A percentile compares a stretch with the other conserved stretches of the same genome.
These are phyloP conservation scores for Pristionchus fissidentatus DNA, from an alignment of 2,888 invertebrate genomes.

Conservation along the genomic window DNA sequence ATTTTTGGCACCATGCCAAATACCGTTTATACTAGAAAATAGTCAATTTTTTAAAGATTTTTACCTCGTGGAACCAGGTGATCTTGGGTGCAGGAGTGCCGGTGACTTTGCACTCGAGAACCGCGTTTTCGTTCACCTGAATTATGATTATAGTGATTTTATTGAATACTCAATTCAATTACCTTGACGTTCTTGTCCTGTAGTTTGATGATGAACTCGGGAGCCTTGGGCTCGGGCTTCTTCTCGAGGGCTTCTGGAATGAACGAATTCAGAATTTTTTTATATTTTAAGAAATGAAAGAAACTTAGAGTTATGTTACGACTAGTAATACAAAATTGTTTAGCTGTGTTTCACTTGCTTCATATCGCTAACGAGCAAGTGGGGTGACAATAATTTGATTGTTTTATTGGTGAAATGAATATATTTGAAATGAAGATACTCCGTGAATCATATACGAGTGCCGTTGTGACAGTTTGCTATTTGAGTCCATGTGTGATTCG, in stretches of 20 bases:
- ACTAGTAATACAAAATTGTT: neutral
- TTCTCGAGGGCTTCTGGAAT: conserved; percentile 67
- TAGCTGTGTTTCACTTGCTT: neutral
- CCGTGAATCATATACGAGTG: neutral
- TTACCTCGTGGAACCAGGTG: conserved; percentile 83
- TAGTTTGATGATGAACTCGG: conserved; percentile 70
- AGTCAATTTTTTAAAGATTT: neutral
- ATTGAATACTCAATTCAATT: neutral
- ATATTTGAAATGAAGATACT: neutral
- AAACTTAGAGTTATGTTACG: too few species aligned
- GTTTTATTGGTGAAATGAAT: neutral
- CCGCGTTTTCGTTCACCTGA: conserved; percentile 78
- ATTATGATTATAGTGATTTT: neutral
- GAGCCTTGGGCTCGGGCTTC: conserved; percentile 62
- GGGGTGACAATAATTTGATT: too few species aligned
- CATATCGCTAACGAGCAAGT: too few species aligned
- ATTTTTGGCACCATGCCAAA: neutral
- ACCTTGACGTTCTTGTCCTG: conserved; percentile 53
- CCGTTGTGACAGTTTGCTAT: neutral
- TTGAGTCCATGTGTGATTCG: too few species aligned
- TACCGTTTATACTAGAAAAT: conserved; percentile 74
- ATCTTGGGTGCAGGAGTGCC: conserved; percentile 69
- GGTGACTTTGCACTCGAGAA: conserved; percentile 78
- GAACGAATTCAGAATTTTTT: neutral
- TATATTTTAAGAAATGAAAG: neutral